These are phyloP conservation scores for Philhelius pedissequus DNA, from an alignment of 2,888 invertebrate species.

Conservation along the genomic window DNA sequence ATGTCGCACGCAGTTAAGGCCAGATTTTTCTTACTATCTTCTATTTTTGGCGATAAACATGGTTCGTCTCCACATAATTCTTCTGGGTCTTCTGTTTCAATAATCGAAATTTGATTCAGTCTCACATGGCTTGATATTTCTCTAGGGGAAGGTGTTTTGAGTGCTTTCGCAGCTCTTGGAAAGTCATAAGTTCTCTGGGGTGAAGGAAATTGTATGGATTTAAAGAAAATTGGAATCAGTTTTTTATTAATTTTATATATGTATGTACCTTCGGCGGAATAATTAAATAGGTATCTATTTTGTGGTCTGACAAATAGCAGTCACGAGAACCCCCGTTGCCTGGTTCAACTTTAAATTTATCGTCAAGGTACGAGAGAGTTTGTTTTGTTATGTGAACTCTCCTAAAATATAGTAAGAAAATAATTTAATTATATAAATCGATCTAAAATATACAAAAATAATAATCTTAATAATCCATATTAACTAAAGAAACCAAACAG, in stretches of 20 bases:
- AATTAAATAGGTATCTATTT: constrained; percentile 92
- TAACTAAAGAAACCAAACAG: no score
- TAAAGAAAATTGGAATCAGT: background rate
- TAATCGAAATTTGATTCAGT: constrained; percentile 33
- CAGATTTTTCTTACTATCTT: constrained; percentile 48
- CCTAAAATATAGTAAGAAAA: constrained; percentile 79
- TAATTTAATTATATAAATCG: no score
- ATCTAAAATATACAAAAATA: no score
- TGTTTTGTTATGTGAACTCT: constrained; percentile 93
- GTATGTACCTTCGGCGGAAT: constrained; percentile 87
- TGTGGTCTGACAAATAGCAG: constrained; percentile 91
- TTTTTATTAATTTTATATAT: constrained; percentile 60
- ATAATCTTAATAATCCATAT: no score
- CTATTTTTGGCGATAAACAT: background rate
- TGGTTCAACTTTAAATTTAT: constrained; percentile 90
- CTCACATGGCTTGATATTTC: background rate
- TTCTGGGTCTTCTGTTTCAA: constrained; percentile 22
- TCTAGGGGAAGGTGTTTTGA: constrained; percentile 44
- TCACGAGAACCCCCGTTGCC: constrained; percentile 91
- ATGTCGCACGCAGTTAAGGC: constrained; percentile 40
- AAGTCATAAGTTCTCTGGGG: constrained; percentile 49
- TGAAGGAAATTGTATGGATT: background rate
- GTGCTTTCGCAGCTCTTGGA: constrained; percentile 66
- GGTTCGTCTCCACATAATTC: background rate
- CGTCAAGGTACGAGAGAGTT: constrained; percentile 89